Percentiles rank a stretch among this genome's conserved stretches.
These are phyloP conservation scores for Cetonia aurata DNA, from an alignment of 2,888 invertebrate species.

Conservation along the genomic window DNA sequence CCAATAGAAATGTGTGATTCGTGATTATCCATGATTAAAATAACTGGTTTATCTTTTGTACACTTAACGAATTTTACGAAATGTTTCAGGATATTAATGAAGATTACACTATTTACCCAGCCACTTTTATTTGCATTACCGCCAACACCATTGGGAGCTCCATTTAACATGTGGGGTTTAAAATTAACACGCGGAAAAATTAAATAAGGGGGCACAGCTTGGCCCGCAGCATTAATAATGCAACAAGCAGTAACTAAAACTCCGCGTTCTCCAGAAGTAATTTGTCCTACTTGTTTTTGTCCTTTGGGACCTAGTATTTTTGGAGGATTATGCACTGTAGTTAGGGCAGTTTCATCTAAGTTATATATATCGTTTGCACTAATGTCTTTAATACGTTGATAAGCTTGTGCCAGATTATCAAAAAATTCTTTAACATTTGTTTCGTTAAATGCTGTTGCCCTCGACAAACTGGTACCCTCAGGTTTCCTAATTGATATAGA, in stretches of 20 bases:
- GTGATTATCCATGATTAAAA: constrained; percentile 54
- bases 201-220: constrained; percentile 53
- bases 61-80: constrained; percentile 48
- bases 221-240: constrained; percentile 48
- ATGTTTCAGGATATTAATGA: constrained; percentile 50
- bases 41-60: constrained; percentile 48
- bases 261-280: constrained; percentile 54
- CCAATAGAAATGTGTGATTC: constrained; percentile 49
- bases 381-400: neutral
- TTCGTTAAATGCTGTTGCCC: neutral
- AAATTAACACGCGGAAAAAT: constrained; percentile 54
- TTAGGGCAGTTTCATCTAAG: neutral
- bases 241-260: constrained; percentile 52
- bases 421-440: neutral
- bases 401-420: neutral
- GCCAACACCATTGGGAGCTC: constrained; percentile 49
- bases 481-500: neutral
- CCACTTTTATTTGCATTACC: constrained; percentile 48
- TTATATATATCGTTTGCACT: neutral
- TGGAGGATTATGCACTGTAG: neutral
- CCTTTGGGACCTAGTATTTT: constrained; percentile 18
- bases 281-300: constrained; percentile 50
- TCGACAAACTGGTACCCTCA: neutral
- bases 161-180: constrained; percentile 50
- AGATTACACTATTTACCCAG: constrained; percentile 52